phyloP scores from a whole-genome alignment of 2,113 vertebrate species.

The Bubo scandiacus region DNA sequence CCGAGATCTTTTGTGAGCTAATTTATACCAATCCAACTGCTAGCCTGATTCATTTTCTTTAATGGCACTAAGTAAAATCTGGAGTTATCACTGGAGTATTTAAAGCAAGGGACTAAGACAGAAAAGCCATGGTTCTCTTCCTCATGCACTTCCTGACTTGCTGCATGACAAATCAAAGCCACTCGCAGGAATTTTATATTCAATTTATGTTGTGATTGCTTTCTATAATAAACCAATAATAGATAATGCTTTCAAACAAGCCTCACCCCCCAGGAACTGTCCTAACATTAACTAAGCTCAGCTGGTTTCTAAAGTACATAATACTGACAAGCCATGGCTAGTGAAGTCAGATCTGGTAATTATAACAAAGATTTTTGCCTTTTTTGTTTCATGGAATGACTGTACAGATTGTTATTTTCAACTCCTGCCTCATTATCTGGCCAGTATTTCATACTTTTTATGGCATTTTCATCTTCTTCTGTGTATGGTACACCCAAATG shows the following conservation, averaged over 20 bases:
- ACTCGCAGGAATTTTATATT: background rate
- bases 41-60: background rate
- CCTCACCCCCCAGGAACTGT: background rate
- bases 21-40: background rate
- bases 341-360: background rate
- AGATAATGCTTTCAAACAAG: background rate
- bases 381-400: background rate
- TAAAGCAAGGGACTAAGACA: background rate
- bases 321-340: background rate
- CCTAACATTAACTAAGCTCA: background rate
- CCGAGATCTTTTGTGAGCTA: background rate
- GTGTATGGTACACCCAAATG: background rate
- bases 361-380: background rate
- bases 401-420: background rate
- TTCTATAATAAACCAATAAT: background rate
- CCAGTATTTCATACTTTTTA: background rate
- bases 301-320: background rate
- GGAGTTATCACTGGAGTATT: background rate
- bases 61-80: background rate
- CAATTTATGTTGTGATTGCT: background rate
- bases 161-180: background rate
- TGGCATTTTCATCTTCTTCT: background rate
- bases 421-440: background rate
- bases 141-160: background rate
- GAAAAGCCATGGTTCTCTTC: background rate